Evolutionary conservation across 2,113 vertebrate species (phyloP), one percentile per base, ranked within the genome.

Genomic region (Paraplagusia blochii): DNA sequence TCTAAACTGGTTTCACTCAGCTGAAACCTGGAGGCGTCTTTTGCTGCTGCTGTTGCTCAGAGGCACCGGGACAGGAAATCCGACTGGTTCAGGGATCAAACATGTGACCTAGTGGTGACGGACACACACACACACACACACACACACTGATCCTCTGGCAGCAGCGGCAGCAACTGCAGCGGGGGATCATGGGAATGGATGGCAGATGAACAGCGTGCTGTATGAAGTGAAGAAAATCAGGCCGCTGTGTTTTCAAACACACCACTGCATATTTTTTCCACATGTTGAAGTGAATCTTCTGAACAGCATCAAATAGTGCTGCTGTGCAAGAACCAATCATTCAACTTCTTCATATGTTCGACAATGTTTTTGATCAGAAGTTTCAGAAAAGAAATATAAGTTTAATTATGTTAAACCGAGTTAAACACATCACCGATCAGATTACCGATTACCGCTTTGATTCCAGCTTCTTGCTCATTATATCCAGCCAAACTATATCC

Each of bases 151-250:
- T 79, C 69, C 54, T 18, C 62, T 64, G 58, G 68, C 58, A 50
- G 62, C 57, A 39, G 53, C 56, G 35, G 67, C 58, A 49, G 62
- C 57, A 39, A 49, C 56, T 33, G 58, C 63, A 69, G 72, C 68
- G 71, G 66, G 63, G 82, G 86, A 82, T 86, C 82, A 86, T 71
- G 72, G 79, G 71, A 81, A 60, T 46, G 52, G 65, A 67, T 67
- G 68, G 59, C 72, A 69, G 74, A 78, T 74, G 75, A 77, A 62
- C 67, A 69, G 72, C 50, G 43, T 64, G 69, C 15, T 43, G 53
- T 62, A 73, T 73, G 34, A 33, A 14, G 22, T 29, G 22, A 2
- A 29, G 22, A 29, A 29, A 29, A 29, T 29, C 59, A 19, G 18
- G 5, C 35, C 0, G 34, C 11, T 39, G 9, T 39, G 34, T 65